These are phyloP conservation scores for Sylvilagus floridanus DNA, from an alignment of 2,797 vertebrate species.

Conservation along the genomic window DNA sequence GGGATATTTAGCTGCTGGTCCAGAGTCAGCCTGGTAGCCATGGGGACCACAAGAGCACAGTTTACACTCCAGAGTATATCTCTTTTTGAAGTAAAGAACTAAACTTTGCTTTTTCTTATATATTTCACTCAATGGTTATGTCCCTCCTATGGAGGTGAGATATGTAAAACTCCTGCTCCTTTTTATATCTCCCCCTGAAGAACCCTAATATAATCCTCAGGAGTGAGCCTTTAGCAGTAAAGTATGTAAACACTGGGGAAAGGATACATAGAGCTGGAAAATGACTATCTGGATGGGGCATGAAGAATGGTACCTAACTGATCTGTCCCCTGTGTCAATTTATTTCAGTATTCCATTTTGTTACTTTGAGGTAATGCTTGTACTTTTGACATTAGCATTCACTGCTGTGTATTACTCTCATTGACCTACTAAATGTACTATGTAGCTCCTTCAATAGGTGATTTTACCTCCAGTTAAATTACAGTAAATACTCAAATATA, in stretches of 20 bases:
- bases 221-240: not conserved
- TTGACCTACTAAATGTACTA: not conserved
- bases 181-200: not conserved
- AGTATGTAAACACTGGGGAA: not conserved
- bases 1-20: not conserved
- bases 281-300: not conserved
- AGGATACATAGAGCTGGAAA: not conserved
- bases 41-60: not conserved
- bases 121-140: not conserved
- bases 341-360: not conserved
- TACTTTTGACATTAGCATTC: not conserved
- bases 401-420: not conserved
- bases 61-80: not conserved
- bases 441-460: not conserved
- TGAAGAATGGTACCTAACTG: not conserved
- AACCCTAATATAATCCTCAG: not conserved
- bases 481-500: not conserved
- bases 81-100: conserved; percentile 1
- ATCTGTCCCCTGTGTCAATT: not conserved
- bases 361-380: not conserved
- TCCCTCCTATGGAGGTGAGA: not conserved
- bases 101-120: not conserved
- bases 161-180: not conserved
- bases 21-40: not conserved
- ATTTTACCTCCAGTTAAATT: conserved; percentile 41